phyloP scores from a whole-genome alignment of 2,113 vertebrate species.

The Vireo altiloquus region DNA sequence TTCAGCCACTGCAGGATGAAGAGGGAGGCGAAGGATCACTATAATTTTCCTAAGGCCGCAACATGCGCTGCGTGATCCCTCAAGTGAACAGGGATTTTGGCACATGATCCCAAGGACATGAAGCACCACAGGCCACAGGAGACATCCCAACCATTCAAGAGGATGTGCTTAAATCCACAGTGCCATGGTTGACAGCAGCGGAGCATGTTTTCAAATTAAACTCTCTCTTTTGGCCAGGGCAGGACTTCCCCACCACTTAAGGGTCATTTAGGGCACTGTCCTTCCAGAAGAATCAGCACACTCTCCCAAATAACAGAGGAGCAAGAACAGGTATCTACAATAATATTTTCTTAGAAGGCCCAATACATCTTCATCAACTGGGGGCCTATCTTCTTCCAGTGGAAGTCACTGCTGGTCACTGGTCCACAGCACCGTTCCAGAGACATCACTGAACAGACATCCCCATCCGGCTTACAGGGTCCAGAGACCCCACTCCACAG shows the following conservation, averaged over 20 bases:
- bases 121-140: not conserved
- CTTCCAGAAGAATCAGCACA: not conserved
- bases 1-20: not conserved
- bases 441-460: not conserved
- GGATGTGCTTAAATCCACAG: not conserved
- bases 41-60: rapidly evolving
- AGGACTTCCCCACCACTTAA: not conserved
- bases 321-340: not conserved
- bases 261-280: not conserved
- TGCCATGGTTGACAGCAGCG: rapidly evolving
- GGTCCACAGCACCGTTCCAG: not conserved
- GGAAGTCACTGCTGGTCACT: not conserved
- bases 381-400: rapidly evolving
- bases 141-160: not conserved
- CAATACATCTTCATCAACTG: not conserved
- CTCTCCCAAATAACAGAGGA: not conserved
- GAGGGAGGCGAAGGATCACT: not conserved
- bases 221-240: not conserved
- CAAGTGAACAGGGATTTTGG: not conserved
- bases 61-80: rapidly evolving
- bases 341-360: not conserved
- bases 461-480: rapidly evolving
- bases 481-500: not conserved
- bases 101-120: not conserved
- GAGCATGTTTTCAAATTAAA: not conserved